A percentile compares a stretch with the other conserved stretches of the same genome.
These are phyloP conservation scores for Trachelus tabidus DNA, from an alignment of 2,888 invertebrate species.

Conservation along the genomic window DNA sequence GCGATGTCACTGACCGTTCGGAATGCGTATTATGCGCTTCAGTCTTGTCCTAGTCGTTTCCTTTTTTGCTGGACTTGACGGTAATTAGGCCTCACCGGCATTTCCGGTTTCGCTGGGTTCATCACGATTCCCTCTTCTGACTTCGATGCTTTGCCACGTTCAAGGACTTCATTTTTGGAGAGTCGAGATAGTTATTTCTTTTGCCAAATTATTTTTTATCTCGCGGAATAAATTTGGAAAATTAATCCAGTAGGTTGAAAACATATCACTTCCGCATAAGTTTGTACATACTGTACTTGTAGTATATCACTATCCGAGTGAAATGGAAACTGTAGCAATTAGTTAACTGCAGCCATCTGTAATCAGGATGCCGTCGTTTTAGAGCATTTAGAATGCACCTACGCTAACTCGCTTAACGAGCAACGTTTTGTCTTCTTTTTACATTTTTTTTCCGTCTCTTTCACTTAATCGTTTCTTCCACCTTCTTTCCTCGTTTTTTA, in stretches of 20 bases:
- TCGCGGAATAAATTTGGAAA: neutral
- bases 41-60: neutral
- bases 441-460: neutral
- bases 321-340: constrained; percentile 61
- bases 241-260: neutral
- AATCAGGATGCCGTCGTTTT: constrained; percentile 64
- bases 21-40: neutral
- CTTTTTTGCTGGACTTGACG: neutral
- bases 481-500: neutral
- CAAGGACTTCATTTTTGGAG: no score
- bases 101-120: neutral
- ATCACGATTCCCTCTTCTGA: no score
- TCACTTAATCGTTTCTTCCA: neutral
- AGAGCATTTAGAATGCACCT: constrained; percentile 56
- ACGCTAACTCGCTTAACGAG: constrained; percentile 48
- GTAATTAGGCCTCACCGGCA: neutral
- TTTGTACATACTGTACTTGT: neutral
- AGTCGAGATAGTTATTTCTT: no score
- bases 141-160: no score
- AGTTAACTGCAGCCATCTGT: constrained; percentile 57
- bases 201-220: no score
- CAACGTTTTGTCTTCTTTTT: neutral
- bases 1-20: neutral
- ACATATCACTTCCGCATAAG: constrained; percentile 3
- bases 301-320: constrained; percentile 23